Conservation (phyloP, 1,140 invertebrate genomes). For the Hylaeus volcanicus region DNA sequence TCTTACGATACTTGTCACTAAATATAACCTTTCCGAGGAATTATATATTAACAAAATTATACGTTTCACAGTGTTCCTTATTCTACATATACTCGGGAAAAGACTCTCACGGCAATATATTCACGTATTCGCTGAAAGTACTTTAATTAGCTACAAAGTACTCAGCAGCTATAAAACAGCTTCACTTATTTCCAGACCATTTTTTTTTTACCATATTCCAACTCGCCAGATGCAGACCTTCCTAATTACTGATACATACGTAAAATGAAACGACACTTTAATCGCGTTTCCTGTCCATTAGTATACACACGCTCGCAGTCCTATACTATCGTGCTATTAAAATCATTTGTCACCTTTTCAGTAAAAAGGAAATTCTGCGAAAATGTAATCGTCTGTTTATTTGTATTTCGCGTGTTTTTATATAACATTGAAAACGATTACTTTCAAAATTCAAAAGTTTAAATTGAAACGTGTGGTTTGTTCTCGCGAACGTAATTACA, state of each 20-base stretch:
- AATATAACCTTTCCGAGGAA: too few species aligned
- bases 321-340: background rate
- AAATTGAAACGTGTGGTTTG: too few species aligned
- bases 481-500: too few species aligned
- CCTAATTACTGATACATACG: background rate
- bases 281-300: slow-evolving; percentile 10
- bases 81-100: background rate
- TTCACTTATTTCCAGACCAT: slow-evolving; percentile 11
- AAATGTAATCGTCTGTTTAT: too few species aligned
- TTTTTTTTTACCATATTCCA: slow-evolving; percentile 1
- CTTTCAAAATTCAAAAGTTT: too few species aligned
- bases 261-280: background rate
- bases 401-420: background rate
- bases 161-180: slow-evolving; percentile 33
- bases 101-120: slow-evolving; percentile 36
- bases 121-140: slow-evolving; percentile 24
- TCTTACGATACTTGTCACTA: too few species aligned
- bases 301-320: background rate
- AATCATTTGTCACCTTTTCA: background rate
- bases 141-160: slow-evolving; percentile 27
- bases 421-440: too few species aligned
- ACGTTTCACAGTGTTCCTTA: slow-evolving; percentile 6
- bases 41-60: background rate
- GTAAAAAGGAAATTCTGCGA: too few species aligned
- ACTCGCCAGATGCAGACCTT: background rate